Conservation (phyloP, 2,797 vertebrate species). For the Kryptolebias ocellatus region DNA sequence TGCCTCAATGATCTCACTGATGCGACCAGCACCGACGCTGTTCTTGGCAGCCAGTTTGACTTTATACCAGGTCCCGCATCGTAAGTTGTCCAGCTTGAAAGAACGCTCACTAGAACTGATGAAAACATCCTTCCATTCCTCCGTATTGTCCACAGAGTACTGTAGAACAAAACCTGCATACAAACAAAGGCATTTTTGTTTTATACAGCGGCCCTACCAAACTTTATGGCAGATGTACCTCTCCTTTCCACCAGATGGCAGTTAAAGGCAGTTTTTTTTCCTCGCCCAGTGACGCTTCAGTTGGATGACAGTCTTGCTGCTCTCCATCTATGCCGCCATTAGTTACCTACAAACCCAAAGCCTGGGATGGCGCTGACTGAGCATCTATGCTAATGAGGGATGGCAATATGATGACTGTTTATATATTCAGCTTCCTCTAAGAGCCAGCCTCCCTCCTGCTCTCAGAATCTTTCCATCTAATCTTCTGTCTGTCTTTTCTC, state of each 20-base stretch:
- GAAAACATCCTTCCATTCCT: conserved; percentile 98
- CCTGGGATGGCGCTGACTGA: conserved; percentile 72
- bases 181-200: not conserved
- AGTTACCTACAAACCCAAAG: conserved; percentile 71
- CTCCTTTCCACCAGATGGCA: conserved; percentile 65
- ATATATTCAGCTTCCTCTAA: conserved; percentile 49
- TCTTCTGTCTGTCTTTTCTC: conserved; percentile 37
- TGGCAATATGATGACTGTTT: conserved; percentile 62
- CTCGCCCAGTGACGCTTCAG: not conserved
- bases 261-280: conserved; percentile 12
- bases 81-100: conserved; percentile 95
- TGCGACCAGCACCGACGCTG: conserved; percentile 96
- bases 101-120: conserved; percentile 95
- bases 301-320: conserved; percentile 47
- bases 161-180: conserved; percentile 93
- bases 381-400: conserved; percentile 71
- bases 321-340: conserved; percentile 63
- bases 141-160: conserved; percentile 97
- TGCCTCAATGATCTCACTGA: conserved; percentile 98
- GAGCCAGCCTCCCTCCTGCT: conserved; percentile 53
- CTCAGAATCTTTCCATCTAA: conserved; percentile 44
- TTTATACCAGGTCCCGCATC: conserved; percentile 99
- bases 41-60: conserved; percentile 98
- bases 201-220: no score
- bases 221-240: not conserved